phyloP scores from a whole-genome alignment of 92 coral and sea anemone genomes.

The Pocillopora meandrina region DNA sequence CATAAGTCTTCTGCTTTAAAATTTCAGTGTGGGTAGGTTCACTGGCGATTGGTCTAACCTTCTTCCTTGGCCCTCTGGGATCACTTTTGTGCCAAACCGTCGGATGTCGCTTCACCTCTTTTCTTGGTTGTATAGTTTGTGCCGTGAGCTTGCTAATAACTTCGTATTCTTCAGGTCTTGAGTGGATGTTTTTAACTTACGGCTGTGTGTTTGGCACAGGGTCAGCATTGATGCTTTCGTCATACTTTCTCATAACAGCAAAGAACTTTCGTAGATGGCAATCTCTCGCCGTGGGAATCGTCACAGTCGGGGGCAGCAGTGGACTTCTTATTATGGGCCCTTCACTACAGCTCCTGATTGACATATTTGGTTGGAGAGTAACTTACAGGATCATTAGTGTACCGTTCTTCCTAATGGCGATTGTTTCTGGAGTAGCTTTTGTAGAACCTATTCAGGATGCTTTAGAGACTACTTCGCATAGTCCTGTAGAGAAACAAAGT shows the following conservation, averaged over 20 bases:
- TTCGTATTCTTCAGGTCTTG: conserved; percentile 38
- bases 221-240: conserved; percentile 23
- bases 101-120: conserved; percentile 49
- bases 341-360: conserved; percentile 13
- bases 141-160: conserved; percentile 48
- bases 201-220: conserved; percentile 50
- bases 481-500: too few species aligned
- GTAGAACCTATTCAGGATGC: background rate
- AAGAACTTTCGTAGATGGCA: conserved; percentile 31
- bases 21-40: conserved; percentile 70
- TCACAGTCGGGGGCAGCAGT: conserved; percentile 28
- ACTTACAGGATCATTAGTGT: conserved; percentile 17
- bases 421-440: background rate
- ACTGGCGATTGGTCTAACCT: conserved; percentile 34
- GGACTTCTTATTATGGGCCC: conserved; percentile 48
- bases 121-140: conserved; percentile 54
- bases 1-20: background rate
- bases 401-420: background rate
- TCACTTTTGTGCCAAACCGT: conserved; percentile 31
- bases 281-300: conserved; percentile 40
- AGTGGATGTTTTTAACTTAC: conserved; percentile 49
- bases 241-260: conserved; percentile 26
- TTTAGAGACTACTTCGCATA: background rate
- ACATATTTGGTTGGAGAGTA: conserved; percentile 28
- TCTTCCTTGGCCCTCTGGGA: conserved; percentile 48